Evolutionary conservation across 2,797 vertebrate species (phyloP).

Genomic region (Enoplosus armatus): DNA sequence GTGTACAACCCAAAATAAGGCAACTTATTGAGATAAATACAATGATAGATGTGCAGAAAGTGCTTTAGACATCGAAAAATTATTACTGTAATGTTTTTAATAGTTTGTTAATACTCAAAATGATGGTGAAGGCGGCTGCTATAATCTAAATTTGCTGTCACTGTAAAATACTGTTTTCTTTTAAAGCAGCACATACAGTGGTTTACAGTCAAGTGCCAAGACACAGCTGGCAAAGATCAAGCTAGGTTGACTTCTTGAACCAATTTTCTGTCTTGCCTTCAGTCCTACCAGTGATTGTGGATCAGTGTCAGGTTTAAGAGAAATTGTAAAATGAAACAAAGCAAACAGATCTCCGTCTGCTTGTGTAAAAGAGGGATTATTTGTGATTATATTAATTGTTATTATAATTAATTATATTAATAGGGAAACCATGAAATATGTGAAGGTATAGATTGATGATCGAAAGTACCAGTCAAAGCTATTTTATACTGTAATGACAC

Average conservation of each 20-base stretch:
- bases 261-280: background rate
- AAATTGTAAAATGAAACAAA: background rate
- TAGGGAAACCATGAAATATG: background rate
- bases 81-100: background rate
- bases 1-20: background rate
- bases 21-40: background rate
- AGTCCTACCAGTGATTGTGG: conserved; percentile 2
- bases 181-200: background rate
- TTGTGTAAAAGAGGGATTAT: background rate
- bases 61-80: background rate
- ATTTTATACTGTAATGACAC: background rate
- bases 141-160: background rate
- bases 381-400: background rate
- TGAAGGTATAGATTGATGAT: background rate
- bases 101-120: background rate
- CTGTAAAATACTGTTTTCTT: background rate
- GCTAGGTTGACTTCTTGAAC: conserved; percentile 16
- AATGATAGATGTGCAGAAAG: background rate
- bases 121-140: background rate
- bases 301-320: conserved; percentile 1
- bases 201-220: background rate
- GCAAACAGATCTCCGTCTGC: background rate
- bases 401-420: no score
- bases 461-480: background rate
- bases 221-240: conserved; percentile 26